phyloP scores from a whole-genome alignment of 2,113 vertebrate genomes.

The Phrynocephalus versicolor region DNA sequence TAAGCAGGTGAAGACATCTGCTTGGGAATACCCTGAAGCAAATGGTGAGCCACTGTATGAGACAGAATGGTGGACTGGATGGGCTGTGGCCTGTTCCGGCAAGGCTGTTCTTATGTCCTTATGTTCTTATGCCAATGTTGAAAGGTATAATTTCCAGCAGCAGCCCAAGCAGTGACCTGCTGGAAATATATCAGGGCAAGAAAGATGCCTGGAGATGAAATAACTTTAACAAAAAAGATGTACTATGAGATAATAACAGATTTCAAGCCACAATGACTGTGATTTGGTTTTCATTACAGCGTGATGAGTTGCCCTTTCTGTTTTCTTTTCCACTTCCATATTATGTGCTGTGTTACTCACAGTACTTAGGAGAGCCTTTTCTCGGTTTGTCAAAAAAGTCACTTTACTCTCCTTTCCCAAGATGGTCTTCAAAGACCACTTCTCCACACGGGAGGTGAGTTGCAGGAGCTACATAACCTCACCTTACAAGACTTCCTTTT shows the following conservation, averaged over 20 bases:
- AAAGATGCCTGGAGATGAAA: background rate
- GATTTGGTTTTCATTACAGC: background rate
- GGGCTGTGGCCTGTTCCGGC: too few species aligned
- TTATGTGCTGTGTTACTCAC: background rate
- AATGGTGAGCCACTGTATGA: too few species aligned
- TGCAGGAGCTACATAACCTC: background rate
- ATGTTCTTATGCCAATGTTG: too few species aligned
- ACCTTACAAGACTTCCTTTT: background rate
- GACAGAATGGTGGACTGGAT: too few species aligned
- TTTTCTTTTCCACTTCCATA: background rate
- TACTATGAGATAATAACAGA: background rate
- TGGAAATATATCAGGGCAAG: background rate
- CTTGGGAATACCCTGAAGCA: too few species aligned
- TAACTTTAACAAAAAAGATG: background rate
- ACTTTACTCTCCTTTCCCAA: background rate
- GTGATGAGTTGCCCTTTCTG: background rate
- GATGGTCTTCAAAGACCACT: background rate
- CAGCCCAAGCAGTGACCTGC: background rate
- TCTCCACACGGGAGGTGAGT: background rate
- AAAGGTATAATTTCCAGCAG: background rate
- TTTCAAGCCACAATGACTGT: background rate
- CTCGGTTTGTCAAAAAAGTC: background rate
- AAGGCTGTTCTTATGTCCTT: too few species aligned
- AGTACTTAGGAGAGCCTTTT: background rate
- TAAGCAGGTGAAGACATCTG: too few species aligned